Base-by-base conservation (phyloP, 2,888 invertebrate genomes). In the Harpalus rufipes region DNA sequence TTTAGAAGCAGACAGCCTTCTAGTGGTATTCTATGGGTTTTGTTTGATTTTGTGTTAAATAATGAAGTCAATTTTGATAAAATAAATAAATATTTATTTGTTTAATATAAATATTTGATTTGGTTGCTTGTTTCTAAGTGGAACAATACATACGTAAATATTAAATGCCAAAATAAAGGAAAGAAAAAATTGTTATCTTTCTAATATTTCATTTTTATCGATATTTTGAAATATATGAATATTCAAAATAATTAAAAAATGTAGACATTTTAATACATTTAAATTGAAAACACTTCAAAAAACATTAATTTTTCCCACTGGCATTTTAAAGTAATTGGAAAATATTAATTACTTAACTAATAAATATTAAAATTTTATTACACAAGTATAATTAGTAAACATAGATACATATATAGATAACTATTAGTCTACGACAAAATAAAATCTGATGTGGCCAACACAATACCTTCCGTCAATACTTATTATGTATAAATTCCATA, bases 1-100 rank as follows among this genome's bases (percentile, higher is more conserved):
- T 39, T 39, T 68, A n/a, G n/a, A 7, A n/a, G 1, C 14, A 68
- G 41, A 14, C 41, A 68, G 41, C 68, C 68, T 68, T 68, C 39
- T 65, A 16, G 2, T 39, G 10, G 68, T 32, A 63, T 25, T 63
- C 5, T 0, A 25, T 63, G 10, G 63, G 21, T 21, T 21, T 21
- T 21, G 21, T 21, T 21, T 39, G 25, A 7, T 63, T 7, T 68
- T 68, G 32, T 39, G 32, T 39, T 1, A 39, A 68, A 32, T 65
- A 32, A 65, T 65, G 14, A 39, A 39, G 1, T 39, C 10, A 68
- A 68, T 68, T 41, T 68, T 68, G 68, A 68, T 68, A 68, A 68
- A 68, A 12, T 63, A 12, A 63, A 25, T 12, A 18, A 63, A 63
- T 63, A 63, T 63, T 41, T 68, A 2, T 68, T 14, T 12, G 18